Evolutionary conservation across 1,140 invertebrate species (phyloP), one percentile per base, ranked within the genome.

Genomic region (Drosophila mauritiana): DNA sequence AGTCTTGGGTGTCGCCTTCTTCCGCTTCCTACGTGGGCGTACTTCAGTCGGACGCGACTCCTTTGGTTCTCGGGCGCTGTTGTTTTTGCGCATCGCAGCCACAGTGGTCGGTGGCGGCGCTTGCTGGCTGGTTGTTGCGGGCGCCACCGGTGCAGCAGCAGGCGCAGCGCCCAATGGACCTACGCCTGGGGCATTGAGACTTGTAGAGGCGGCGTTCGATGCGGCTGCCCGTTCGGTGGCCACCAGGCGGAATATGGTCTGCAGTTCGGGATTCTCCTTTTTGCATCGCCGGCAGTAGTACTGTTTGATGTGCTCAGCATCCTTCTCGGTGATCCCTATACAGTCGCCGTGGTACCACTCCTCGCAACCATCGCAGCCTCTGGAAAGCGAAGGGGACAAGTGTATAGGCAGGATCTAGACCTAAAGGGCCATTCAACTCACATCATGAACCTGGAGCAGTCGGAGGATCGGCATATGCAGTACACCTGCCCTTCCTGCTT

Each of bases 341-440:
- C 98, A 99, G 88, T 99, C 97, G 11, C 98, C 98, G 93, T 99
- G 98, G 91, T 98, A 99, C 98, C 98, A 99, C 93, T 99, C 98
- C 92, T 99, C 97, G 93, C 98, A 99, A 34, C 97, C 95, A 93
- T 99, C 98, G 94, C 98, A 99, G 45, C 97, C 97, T 93, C 97
- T 96, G 73, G 11, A 93, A 91, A 80, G 63, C 84, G 0, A 10
- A 10, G 22, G 6, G 63, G 22, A 45, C 4, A 31, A 17, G 5
- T 22, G 20, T 13, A 5, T 15, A 2, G 27, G 4, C 0, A 1
- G 10, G 7, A 22, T 25, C 3, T 3, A 34, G 10, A 1, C 2
- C 11, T 7, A 0, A 1, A 0, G 1, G 27, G 10, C 13, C 12
- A 39, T 1, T 3, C 2, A 1, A 8, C 25, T 95, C 93, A 98